These are phyloP conservation scores for Caenorhabditis doughertyi DNA, from an alignment of 2,888 invertebrate genomes.

Conservation along the genomic window DNA sequence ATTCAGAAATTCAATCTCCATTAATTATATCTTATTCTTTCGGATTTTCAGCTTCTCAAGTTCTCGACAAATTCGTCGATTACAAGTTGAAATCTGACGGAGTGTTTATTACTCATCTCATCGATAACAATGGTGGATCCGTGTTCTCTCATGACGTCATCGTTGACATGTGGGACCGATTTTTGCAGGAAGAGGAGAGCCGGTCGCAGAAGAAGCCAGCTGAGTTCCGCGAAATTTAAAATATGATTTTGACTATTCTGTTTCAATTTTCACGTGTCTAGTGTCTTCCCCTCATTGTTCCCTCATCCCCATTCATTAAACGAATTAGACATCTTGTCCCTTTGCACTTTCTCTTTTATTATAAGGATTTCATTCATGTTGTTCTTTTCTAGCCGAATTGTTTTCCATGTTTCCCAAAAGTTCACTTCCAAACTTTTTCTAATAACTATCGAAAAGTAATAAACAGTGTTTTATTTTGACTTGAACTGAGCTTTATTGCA, in stretches of 20 bases:
- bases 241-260: slow-evolving; percentile 3
- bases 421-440: slow-evolving; percentile 24
- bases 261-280: slow-evolving; percentile 32
- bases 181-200: slow-evolving; percentile 72
- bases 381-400: slow-evolving; percentile 47
- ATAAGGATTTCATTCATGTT: slow-evolving; percentile 8
- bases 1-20: too few species aligned
- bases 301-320: slow-evolving; percentile 2
- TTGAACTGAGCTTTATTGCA: too few species aligned
- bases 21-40: too few species aligned
- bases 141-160: slow-evolving; percentile 81
- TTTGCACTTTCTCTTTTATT: slow-evolving; percentile 19
- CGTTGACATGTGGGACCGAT: slow-evolving; percentile 77
- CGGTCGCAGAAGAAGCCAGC: slow-evolving; percentile 42
- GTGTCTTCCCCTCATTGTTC: slow-evolving; percentile 8
- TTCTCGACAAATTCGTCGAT: slow-evolving; percentile 76
- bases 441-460: slow-evolving; percentile 60
- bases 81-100: slow-evolving; percentile 77
- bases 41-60: slow-evolving; percentile 65
- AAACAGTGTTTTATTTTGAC: slow-evolving; percentile 42
- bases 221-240: slow-evolving; percentile 57
- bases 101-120: slow-evolving; percentile 79
- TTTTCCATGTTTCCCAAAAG: background rate
- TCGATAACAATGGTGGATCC: slow-evolving; percentile 82
- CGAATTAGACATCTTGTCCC: slow-evolving; percentile 29